phyloP scores from a whole-genome alignment of 2,888 invertebrate genomes.

The Plagiodera versicolora region DNA sequence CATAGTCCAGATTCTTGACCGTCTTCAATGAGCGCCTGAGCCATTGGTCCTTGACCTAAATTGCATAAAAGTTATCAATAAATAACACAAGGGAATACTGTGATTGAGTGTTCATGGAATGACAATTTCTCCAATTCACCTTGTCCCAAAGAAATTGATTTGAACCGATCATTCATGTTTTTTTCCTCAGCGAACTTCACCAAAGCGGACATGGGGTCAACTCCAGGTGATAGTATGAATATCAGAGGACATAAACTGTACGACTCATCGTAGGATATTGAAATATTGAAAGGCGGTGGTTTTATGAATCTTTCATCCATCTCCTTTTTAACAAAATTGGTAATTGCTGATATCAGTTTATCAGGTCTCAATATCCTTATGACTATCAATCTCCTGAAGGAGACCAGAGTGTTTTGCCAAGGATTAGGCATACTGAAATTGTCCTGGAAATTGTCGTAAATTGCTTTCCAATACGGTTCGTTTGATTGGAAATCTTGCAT shows the following conservation, averaged over 20 bases:
- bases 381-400: slow-evolving; percentile 73
- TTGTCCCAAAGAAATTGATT: slow-evolving; percentile 80
- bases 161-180: slow-evolving; percentile 62
- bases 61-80: not conserved
- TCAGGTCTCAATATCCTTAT: slow-evolving; percentile 75
- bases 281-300: slow-evolving; percentile 79
- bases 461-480: slow-evolving; percentile 63
- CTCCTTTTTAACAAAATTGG: slow-evolving; percentile 64
- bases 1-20: slow-evolving; percentile 74
- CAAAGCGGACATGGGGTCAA: slow-evolving; percentile 79
- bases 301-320: slow-evolving; percentile 74
- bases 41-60: slow-evolving; percentile 68
- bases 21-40: slow-evolving; percentile 68
- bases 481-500: slow-evolving; percentile 59
- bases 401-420: slow-evolving; percentile 64
- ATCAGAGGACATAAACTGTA: slow-evolving; percentile 74
- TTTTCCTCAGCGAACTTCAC: slow-evolving; percentile 77
- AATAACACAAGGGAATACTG: no score
- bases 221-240: slow-evolving; percentile 80
- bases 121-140: slow-evolving; percentile 44
- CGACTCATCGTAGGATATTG: slow-evolving; percentile 75
- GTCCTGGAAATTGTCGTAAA: slow-evolving; percentile 70
- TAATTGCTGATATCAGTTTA: slow-evolving; percentile 68
- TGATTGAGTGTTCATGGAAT: no score
- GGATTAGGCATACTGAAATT: slow-evolving; percentile 62